phyloP scores from a whole-genome alignment of 1,140 invertebrate genomes.

The Eulimnadia texana region DNA sequence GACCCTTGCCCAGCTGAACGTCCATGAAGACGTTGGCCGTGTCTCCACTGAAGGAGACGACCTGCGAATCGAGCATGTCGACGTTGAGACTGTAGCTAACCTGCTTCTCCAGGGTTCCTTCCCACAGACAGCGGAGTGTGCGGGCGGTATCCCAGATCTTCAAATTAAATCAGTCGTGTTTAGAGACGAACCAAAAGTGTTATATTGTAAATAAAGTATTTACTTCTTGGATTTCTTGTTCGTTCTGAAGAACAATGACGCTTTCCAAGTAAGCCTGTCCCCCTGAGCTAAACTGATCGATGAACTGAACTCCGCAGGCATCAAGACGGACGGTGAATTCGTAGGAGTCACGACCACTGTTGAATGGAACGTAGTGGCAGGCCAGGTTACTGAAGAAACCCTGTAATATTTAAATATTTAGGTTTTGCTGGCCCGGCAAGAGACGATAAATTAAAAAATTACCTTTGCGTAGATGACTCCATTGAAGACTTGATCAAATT shows the following conservation, averaged over 20 bases:
- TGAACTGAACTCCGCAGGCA: slow-evolving; percentile 62
- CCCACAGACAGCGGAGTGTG: slow-evolving; percentile 62
- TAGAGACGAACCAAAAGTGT: neutral
- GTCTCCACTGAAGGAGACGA: slow-evolving; percentile 66
- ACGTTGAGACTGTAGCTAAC: slow-evolving; percentile 56
- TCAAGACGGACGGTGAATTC: slow-evolving; percentile 58
- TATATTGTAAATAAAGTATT: no score
- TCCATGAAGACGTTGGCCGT: slow-evolving; percentile 63
- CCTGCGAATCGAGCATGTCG: slow-evolving; percentile 62
- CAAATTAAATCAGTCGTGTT: slow-evolving; percentile 1
- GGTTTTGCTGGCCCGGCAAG: neutral
- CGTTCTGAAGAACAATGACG: slow-evolving; percentile 60
- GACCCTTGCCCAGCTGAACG: slow-evolving; percentile 57
- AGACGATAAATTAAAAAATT: slow-evolving; percentile 7
- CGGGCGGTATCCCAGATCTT: slow-evolving; percentile 61
- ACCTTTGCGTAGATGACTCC: slow-evolving; percentile 69
- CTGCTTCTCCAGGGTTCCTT: slow-evolving; percentile 58
- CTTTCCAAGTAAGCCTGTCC: slow-evolving; percentile 66
- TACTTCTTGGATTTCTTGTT: slow-evolving; percentile 37
- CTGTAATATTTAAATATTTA: slow-evolving; percentile 29
- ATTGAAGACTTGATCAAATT: slow-evolving; percentile 58
- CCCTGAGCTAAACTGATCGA: slow-evolving; percentile 51
- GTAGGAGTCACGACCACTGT: slow-evolving; percentile 49
- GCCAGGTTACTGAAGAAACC: slow-evolving; percentile 51
- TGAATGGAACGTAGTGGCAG: slow-evolving; percentile 55